Base-by-base conservation (phyloP, 2,113 vertebrate species). In the Scytalopus superciliaris region DNA sequence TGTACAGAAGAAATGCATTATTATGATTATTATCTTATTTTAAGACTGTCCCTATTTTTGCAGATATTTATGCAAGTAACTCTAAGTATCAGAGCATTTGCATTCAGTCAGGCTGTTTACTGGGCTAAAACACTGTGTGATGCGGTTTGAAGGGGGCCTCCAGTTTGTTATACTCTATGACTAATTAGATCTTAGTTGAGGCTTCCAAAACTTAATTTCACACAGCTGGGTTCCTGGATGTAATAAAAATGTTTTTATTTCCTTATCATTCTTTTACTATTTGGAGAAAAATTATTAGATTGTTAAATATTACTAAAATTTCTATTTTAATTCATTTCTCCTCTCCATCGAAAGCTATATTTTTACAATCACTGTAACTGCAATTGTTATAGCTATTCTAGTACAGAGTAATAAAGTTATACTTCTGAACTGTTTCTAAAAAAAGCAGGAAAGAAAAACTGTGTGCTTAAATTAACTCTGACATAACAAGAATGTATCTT, bases 131-230 rank as follows among this genome's bases (percentile, higher is more conserved):
- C 8, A 63, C 60, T 40, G n/a, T 37, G 23, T 59, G 7, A 4
- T 14, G 27, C 67, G 37, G 63, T 42, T 77, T 87, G 77, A 53
- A 79, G 37, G 64, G 19, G 28, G 64, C n/a, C 28, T 30, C 50
- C 28, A 21, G 16, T 89, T 59, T 68, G 66, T 94, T 60, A 82
- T 91, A 47, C 31, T 70, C 52, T 67, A n/a, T 84, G 87, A 87
- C n/a, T 87, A 82, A 87, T 47, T 5, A 6, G 19, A 68, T 40
- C 63, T 64, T 57, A 57, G 11, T 0, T 2, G 2, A 9, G 55
- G 19, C 27, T 94, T 90, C 69, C 70, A 95, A 93, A 82, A 57
- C 18, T 64, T 92, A 67, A 93, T 95, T 82, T 57, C 23, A 72
- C 11, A 27, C 89, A 94, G 72, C 8, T 85, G 87, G 23, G 19